Conservation (phyloP, 1,140 invertebrate species). For the Zaprionus capensis region DNA sequence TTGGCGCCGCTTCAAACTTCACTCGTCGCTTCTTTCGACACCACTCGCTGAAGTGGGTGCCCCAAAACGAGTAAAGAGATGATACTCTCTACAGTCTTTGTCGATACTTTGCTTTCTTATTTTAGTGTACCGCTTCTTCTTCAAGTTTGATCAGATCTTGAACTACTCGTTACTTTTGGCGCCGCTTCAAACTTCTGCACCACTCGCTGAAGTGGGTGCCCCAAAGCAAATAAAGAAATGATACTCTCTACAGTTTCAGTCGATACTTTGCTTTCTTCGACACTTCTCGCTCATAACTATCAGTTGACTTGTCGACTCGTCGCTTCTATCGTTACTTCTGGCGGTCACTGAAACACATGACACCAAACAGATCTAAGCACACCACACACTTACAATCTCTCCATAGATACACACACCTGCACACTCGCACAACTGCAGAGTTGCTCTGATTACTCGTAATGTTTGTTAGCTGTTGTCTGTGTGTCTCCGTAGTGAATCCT, state of each 20-base stretch:
- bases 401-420: conserved; percentile 15
- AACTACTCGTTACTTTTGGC: too few relatives aligned
- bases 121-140: too few relatives aligned
- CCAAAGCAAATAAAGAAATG: not conserved
- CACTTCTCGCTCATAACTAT: not conserved
- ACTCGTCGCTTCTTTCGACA: not conserved
- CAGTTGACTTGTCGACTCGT: not conserved
- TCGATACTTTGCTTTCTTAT: not conserved
- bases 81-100: not conserved
- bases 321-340: not conserved
- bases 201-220: not conserved
- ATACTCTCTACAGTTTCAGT: not conserved
- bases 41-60: not conserved
- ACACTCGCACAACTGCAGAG: conserved; percentile 15
- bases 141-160: too few relatives aligned
- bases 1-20: too few relatives aligned
- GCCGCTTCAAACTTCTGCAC: not conserved
- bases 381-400: conserved; percentile 1
- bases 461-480: conserved; percentile 37
- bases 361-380: not conserved
- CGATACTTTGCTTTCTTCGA: not conserved
- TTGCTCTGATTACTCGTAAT: conserved; percentile 43
- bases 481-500: conserved; percentile 34
- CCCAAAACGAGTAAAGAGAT: not conserved
- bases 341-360: not conserved